Base-by-base conservation (phyloP, 1,140 invertebrate species). In the Diorhabda elongata region DNA sequence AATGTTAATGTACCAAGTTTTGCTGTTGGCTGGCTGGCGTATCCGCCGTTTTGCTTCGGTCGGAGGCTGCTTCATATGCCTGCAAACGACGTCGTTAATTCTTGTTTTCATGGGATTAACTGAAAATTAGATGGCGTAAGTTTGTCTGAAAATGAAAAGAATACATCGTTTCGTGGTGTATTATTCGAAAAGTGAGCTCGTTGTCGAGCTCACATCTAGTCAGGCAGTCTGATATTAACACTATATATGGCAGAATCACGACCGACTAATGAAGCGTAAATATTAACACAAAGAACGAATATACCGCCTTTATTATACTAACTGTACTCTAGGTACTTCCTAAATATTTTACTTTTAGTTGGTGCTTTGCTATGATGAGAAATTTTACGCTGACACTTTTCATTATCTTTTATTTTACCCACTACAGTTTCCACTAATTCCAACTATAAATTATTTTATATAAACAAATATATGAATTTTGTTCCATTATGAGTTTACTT, bases 61-160 rank as follows among this genome's bases (percentile, higher is more conserved):
- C 72, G 75, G 71, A 73, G 75, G 68, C 67, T 72, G 72, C 73
- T 79, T 78, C 76, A 78, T 77, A 78, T 77, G 78, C 79, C 77
- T 76, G 77, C 70, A 77, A 81, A 81, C 76, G 77, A 75, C 78
- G 78, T 74, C 79, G 78, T 79, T 81, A 79, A 79, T 81, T 81
- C 79, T 80, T 78, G 78, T 81, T 80, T 80, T 75, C 74, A 71
- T 71, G 76, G 79, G 80, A 80, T 81, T 81, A 81, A 81, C 78
- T 79, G 77, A 77, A 80, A 80, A 81, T 80, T 81, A 81, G 79
- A 80, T 79, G 78, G 75, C 76, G 78, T 68, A 79, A 78, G 75
- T 79, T 79, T 78, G 78, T 77, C 75, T 75, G 73, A 68, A 77
- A 76, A 78, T 77, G 76, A 78, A 78, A 77, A 78, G 77, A 75